Percentiles rank a stretch among this genome's conserved stretches.
These are phyloP conservation scores for Melanotaenia trifasciata DNA, from an alignment of 2,797 vertebrate species.

Conservation along the genomic window DNA sequence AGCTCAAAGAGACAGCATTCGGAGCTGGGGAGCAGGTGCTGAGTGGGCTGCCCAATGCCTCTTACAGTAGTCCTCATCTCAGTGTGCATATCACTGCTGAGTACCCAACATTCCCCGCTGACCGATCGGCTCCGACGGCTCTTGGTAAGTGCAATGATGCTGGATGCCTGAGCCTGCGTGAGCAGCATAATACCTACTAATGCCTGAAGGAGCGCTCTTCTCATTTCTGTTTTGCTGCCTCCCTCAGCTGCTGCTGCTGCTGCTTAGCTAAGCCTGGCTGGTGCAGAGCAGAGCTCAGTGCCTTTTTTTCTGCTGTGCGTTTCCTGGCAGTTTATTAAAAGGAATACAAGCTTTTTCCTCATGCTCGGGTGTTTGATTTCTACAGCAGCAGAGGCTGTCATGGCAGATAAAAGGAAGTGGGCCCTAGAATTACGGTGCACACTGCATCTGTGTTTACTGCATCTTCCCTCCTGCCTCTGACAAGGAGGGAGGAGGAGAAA, in stretches of 20 bases:
- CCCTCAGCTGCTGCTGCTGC: constrained; percentile 53
- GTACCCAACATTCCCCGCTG: constrained; percentile 69
- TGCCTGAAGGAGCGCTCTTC: constrained; percentile 84
- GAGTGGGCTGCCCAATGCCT: constrained; percentile 48
- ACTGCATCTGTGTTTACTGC: constrained; percentile 81
- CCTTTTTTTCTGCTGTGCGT: constrained; percentile 61
- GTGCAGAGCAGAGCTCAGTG: constrained; percentile 62
- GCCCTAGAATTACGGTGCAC: constrained; percentile 69
- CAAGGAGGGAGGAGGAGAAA: constrained; percentile 76
- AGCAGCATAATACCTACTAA: constrained; percentile 80
- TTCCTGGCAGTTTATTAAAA: constrained; percentile 90
- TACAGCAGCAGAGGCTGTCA: constrained; percentile 85
- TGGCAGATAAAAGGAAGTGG: constrained; percentile 83
- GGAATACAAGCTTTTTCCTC: constrained; percentile 82
- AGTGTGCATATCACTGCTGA: constrained; percentile 51
- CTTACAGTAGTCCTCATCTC: constrained; percentile 45
- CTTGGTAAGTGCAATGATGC: constrained; percentile 80
- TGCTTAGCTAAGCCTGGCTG: constrained; percentile 66
- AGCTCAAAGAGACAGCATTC: constrained; percentile 54
- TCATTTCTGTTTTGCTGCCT: constrained; percentile 74
- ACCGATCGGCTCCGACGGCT: constrained; percentile 84
- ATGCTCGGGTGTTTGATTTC: constrained; percentile 82
- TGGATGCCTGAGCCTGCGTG: constrained; percentile 80
- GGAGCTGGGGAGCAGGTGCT: constrained; percentile 55
- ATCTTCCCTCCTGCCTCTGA: constrained; percentile 75